A percentile compares a stretch with the other conserved stretches of the same genome.
Evolutionary conservation across 2,888 invertebrate species (phyloP).

Genomic region (Pterobdella sp.): DNA sequence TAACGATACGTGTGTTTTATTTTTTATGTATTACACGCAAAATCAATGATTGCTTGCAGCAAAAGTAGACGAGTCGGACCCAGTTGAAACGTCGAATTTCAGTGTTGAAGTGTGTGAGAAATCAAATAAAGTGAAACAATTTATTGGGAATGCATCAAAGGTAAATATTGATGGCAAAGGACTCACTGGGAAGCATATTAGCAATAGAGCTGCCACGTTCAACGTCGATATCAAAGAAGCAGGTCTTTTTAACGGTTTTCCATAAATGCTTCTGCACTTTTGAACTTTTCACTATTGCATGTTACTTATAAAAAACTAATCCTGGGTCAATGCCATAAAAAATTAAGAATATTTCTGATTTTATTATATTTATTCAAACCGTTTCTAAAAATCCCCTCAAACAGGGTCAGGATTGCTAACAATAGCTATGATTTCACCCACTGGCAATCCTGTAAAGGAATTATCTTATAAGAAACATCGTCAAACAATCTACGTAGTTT

Average conservation of each 20-base stretch:
- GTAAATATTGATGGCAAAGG: slow-evolving; percentile 90
- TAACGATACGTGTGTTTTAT: no score
- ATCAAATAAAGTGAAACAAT: slow-evolving; percentile 63
- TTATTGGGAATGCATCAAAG: slow-evolving; percentile 88
- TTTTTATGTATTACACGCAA: no score
- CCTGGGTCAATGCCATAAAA: no score
- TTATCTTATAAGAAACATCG: slow-evolving; percentile 70
- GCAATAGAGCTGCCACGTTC: slow-evolving; percentile 85
- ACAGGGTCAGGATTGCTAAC: slow-evolving; percentile 83
- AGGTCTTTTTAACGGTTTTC: slow-evolving; percentile 57
- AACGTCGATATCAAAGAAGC: slow-evolving; percentile 80
- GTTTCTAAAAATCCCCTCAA: not conserved
- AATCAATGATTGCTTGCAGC: no score
- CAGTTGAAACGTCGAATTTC: slow-evolving; percentile 74
- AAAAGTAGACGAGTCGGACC: slow-evolving; percentile 44
- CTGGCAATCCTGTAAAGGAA: slow-evolving; percentile 83
- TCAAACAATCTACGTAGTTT: slow-evolving; percentile 52
- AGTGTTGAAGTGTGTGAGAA: slow-evolving; percentile 77
- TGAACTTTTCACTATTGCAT: not conserved
- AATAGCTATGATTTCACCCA: slow-evolving; percentile 87
- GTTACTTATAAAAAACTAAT: slow-evolving; percentile 2
- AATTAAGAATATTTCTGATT: no score
- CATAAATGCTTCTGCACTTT: not conserved
- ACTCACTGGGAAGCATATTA: slow-evolving; percentile 82
- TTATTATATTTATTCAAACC: not conserved